phyloP scores from a whole-genome alignment of 1,140 invertebrate genomes.

The Scylla paramamosain region DNA sequence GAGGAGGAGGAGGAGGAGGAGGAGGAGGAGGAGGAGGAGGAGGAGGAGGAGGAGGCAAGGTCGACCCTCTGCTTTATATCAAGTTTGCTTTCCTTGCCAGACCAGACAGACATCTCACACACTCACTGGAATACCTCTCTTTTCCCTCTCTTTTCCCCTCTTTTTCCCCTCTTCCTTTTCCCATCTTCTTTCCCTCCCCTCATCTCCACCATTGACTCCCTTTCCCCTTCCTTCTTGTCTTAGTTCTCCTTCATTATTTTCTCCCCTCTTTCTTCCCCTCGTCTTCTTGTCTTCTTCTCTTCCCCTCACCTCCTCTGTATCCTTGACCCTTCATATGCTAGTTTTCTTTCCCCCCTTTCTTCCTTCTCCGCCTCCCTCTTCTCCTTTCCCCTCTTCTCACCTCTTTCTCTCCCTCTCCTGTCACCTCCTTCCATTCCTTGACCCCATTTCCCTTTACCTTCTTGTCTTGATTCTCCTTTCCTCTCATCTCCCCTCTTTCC shows the following conservation, averaged over 20 bases:
- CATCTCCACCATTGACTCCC: not conserved
- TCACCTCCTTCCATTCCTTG: not conserved
- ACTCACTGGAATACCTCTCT: not conserved
- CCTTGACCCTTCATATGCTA: not conserved
- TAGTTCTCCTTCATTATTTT: not conserved
- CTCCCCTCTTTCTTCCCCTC: not conserved
- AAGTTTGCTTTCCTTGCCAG: not conserved
- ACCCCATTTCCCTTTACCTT: too few relatives aligned
- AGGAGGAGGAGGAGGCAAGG: not conserved
- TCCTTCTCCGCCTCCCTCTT: not conserved
- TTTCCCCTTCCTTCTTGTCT: not conserved
- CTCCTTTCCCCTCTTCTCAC: not conserved
- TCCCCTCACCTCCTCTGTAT: not conserved
- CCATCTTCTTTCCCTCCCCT: not conserved
- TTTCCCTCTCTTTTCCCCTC: not conserved
- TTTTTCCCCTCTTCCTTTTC: not conserved
- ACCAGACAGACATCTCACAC: not conserved
- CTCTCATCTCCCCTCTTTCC: not conserved
- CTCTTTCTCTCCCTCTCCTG: not conserved
- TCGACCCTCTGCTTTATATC: not conserved
- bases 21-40: not conserved
- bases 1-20: not conserved
- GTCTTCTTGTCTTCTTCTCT: not conserved
- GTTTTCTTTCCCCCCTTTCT: not conserved
- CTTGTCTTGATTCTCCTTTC: not conserved